Conservation (phyloP, 2,113 vertebrate genomes). For the Ranitomeya imitator region DNA sequence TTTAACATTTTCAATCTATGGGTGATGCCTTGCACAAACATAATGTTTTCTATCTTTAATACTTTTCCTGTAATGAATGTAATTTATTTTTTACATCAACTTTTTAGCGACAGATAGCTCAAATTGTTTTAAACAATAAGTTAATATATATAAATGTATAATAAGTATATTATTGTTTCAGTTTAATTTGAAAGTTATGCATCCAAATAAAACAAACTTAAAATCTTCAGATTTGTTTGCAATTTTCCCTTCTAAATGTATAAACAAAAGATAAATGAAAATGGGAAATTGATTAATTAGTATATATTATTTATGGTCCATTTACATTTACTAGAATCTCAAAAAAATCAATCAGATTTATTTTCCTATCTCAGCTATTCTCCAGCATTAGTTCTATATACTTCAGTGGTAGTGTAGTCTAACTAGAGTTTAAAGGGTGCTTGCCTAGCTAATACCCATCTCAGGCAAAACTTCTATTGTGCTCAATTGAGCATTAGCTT, state of each 20-base stretch:
- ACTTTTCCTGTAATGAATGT: no score
- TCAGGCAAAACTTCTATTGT: not conserved
- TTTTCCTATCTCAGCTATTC: not conserved
- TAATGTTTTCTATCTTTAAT: no score
- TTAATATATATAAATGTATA: no score
- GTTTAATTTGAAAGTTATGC: not conserved
- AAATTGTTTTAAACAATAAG: no score
- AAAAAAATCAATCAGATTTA: constrained; percentile 7
- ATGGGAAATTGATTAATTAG: constrained; percentile 10
- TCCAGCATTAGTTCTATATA: not conserved
- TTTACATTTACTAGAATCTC: constrained; percentile 2
- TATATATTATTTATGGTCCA: constrained; percentile 3
- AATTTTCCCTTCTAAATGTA: not conserved
- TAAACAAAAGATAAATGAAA: not conserved
- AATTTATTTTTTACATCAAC: no score
- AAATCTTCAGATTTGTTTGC: not conserved
- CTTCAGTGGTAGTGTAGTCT: not conserved
- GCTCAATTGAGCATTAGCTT: constrained; percentile 18
- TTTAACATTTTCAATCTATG: no score
- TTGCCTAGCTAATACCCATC: not conserved
- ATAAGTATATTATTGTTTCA: not conserved
- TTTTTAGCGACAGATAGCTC: no score
- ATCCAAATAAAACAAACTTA: not conserved
- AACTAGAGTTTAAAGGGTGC: not conserved
- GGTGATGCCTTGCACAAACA: no score